These are phyloP conservation scores for Loxodonta africana DNA, from an alignment of 2,113 vertebrate genomes.

Conservation along the genomic window DNA sequence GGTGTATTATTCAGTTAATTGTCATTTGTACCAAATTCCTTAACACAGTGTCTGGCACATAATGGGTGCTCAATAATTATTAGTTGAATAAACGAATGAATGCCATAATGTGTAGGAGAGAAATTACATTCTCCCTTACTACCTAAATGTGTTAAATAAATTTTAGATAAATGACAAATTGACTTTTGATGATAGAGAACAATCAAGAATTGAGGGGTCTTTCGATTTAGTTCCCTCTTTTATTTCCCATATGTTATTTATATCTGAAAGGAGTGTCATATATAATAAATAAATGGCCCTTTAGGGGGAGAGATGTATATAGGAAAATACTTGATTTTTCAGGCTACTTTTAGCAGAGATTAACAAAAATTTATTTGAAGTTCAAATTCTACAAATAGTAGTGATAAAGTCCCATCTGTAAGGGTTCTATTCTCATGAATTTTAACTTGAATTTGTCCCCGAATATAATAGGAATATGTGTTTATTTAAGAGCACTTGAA, in stretches of 20 bases:
- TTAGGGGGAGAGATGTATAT: conserved; percentile 8
- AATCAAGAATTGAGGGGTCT: not conserved
- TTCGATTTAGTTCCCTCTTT: conserved; percentile 58
- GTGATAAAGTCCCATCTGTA: not conserved
- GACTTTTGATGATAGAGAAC: conserved; percentile 6
- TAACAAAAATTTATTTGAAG: conserved; percentile 52
- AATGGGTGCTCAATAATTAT: not conserved
- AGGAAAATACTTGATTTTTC: conserved; percentile 22
- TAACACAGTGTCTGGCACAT: conserved; percentile 19
- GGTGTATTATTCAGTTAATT: conserved; percentile 35
- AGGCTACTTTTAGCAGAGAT: conserved; percentile 56
- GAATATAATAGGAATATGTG: conserved; percentile 4
- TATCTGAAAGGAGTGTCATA: conserved; percentile 31
- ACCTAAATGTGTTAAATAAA: conserved; percentile 36
- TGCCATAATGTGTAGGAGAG: not conserved
- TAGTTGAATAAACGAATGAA: not conserved
- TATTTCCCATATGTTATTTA: conserved; percentile 50
- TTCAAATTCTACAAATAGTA: conserved; percentile 18
- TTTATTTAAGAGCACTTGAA: conserved; percentile 51
- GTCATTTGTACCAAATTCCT: conserved; percentile 38
- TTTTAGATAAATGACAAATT: conserved; percentile 51
- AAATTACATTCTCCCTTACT: conserved; percentile 57
- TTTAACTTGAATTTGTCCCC: conserved; percentile 48
- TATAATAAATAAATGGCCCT: not conserved
- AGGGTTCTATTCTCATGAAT: not conserved